Conservation (phyloP, 2,113 vertebrate genomes). For the Synchiropus splendidus region DNA sequence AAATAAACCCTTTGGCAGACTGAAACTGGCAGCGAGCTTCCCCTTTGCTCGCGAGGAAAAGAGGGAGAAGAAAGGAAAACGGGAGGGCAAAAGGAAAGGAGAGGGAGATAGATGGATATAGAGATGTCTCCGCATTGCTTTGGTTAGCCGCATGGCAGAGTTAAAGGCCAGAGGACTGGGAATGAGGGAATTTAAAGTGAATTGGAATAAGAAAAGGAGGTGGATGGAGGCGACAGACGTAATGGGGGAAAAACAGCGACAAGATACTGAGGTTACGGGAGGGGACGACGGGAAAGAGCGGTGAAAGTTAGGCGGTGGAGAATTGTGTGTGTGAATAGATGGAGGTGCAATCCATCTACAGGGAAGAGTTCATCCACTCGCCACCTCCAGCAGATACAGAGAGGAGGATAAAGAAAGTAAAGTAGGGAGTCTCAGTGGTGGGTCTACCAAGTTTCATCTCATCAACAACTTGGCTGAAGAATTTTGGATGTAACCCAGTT, state of each 20-base stretch:
- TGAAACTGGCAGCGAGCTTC: constrained; percentile 75
- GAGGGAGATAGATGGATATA: constrained; percentile 60
- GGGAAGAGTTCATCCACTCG: constrained; percentile 37
- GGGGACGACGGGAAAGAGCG: constrained; percentile 39
- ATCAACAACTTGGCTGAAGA: constrained; percentile 58
- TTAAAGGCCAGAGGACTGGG: constrained; percentile 39
- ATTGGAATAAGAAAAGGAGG: constrained; percentile 48
- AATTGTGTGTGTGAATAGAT: constrained; percentile 34
- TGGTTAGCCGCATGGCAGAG: constrained; percentile 56
- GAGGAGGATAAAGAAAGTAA: constrained; percentile 21
- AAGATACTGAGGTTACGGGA: constrained; percentile 38
- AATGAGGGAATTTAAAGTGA: constrained; percentile 35
- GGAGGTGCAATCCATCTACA: constrained; percentile 35
- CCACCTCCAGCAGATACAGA: constrained; percentile 15
- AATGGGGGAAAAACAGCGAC: constrained; percentile 47
- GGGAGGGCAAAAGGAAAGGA: constrained; percentile 49
- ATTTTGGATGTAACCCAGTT: constrained; percentile 48
- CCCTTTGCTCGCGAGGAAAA: constrained; percentile 61
- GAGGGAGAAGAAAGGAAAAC: constrained; percentile 44
- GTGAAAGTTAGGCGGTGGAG: constrained; percentile 51
- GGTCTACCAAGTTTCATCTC: constrained; percentile 49
- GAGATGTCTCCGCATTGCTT: constrained; percentile 63
- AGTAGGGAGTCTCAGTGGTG: constrained; percentile 31
- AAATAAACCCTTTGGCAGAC: constrained; percentile 76
- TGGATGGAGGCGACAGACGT: constrained; percentile 43